Evolutionary conservation across 2,797 vertebrate genomes (phyloP).

Genomic region (Triplophysa bombifrons): DNA sequence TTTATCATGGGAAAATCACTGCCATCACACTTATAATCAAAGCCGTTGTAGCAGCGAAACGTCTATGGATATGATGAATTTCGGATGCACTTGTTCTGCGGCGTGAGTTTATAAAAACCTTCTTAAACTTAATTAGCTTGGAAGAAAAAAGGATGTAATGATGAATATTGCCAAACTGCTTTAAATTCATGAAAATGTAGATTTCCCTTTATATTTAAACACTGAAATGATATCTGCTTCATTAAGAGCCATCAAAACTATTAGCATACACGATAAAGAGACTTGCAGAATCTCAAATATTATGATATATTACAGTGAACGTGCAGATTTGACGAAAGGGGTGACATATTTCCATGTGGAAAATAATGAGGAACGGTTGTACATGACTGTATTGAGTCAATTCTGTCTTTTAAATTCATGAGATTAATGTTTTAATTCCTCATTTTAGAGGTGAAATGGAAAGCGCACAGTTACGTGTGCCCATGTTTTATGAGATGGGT

Average conservation of each 20-base stretch:
- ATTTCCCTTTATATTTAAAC: conserved; percentile 1
- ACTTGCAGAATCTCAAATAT: neutral
- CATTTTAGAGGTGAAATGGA: conserved; percentile 5
- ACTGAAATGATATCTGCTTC: conserved; percentile 2
- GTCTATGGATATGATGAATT: conserved; percentile 3
- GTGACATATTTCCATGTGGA: neutral
- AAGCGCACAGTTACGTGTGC: neutral
- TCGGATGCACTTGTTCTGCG: neutral
- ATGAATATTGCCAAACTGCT: neutral
- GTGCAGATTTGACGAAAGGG: neutral
- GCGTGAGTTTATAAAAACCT: neutral
- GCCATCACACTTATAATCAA: conserved; percentile 29
- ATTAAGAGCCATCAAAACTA: conserved; percentile 16
- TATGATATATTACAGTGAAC: conserved; percentile 14
- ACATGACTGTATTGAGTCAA: conserved; percentile 28
- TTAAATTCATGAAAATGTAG: conserved; percentile 6
- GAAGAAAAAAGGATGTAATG: neutral
- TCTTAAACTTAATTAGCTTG: neutral
- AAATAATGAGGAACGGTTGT: conserved; percentile 30
- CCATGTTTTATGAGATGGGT: conserved; percentile 29
- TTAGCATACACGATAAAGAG: conserved; percentile 5
- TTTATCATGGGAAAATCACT: conserved; percentile 39
- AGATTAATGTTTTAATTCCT: conserved; percentile 33
- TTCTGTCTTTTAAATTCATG: conserved; percentile 41
- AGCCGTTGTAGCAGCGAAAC: conserved; percentile 4